Base-by-base conservation (phyloP, 2,888 invertebrate species). In the Lottia gigantea region DNA sequence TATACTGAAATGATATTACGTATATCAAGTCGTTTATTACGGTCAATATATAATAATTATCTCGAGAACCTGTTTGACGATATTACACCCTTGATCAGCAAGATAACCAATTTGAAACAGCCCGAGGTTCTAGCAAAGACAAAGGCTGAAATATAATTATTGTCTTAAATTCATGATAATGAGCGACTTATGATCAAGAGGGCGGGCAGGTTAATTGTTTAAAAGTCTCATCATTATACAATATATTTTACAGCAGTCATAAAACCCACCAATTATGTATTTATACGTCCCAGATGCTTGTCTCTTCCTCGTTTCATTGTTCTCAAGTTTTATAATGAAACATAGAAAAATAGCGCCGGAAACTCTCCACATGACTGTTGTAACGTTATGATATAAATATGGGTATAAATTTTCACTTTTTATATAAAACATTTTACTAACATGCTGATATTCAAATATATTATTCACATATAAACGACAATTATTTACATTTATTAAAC, bases 201-300 rank as follows among this genome's bases (percentile, higher is more conserved):
- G 55, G 55, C 23, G 55, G 55, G 55, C 55, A 55, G 55, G 55
- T 55, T 55, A 55, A 55, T 55, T 55, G 55, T 23, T 23, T 55
- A 55, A 55, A 55, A 55, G 55, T 23, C 55, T 23, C 19, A 19
- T 55, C 55, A 55, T 55, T 55, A 23, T 55, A 23, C 55, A 55
- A 55, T 55, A 55, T 55, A 55, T 23, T 19, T 55, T 55, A 55
- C 23, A 55, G 19, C 55, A 2, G 55, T 55, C 55, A 14, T 55
- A 55, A 55, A 55, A 55, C 55, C 19, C 55, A 40, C 55, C 55
- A 55, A 55, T 55, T 55, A 55, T 55, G 55, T 55, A 55, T 55
- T 55, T 55, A 55, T 55, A 19, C 23, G 55, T 55, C 55, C 55
- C 55, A 55, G 55, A 55, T 55, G 55, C 55, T 23, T 55, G 55